A percentile compares a stretch with the other conserved stretches of the same genome.
These are phyloP conservation scores for Prosapia bicincta DNA, from an alignment of 2,888 invertebrate genomes.

Conservation along the genomic window DNA sequence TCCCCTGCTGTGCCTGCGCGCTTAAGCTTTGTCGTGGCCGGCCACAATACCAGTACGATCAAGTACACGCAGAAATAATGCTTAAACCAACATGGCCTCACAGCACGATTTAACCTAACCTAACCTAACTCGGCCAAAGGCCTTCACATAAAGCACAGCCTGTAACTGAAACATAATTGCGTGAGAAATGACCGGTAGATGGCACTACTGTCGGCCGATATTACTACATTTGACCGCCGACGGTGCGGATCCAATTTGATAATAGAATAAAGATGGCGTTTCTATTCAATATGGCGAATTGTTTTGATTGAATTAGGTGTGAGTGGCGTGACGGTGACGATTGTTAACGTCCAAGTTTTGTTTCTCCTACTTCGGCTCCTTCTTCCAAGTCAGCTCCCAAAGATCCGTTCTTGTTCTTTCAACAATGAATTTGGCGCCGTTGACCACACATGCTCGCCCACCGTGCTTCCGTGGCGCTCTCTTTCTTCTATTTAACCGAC, in stretches of 20 bases:
- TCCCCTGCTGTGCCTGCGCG: too few relatives aligned
- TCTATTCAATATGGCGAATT: slow-evolving; percentile 29
- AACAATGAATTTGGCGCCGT: background rate
- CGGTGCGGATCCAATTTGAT: slow-evolving; percentile 33
- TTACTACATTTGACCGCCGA: slow-evolving; percentile 27
- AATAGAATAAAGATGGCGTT: slow-evolving; percentile 35
- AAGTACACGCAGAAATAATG: too few relatives aligned
- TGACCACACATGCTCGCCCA: background rate
- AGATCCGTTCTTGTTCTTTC: background rate
- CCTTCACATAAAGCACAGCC: background rate
- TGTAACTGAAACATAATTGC: slow-evolving; percentile 3
- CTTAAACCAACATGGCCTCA: background rate
- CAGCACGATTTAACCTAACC: background rate
- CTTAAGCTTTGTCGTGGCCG: too few relatives aligned
- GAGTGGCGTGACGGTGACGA: slow-evolving; percentile 22
- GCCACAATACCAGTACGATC: too few relatives aligned
- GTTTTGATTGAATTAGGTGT: slow-evolving; percentile 26
- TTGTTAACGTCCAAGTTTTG: slow-evolving; percentile 11
- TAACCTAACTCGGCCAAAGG: background rate
- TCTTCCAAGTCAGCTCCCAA: background rate
- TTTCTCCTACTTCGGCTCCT: background rate
- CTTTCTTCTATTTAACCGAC: too few relatives aligned
- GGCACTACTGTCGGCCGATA: slow-evolving; percentile 2
- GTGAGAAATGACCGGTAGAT: slow-evolving; percentile 25
- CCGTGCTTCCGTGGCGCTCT: background rate